Evolutionary conservation across 2,113 vertebrate species (phyloP).

Genomic region (Aldabrachelys gigantea): DNA sequence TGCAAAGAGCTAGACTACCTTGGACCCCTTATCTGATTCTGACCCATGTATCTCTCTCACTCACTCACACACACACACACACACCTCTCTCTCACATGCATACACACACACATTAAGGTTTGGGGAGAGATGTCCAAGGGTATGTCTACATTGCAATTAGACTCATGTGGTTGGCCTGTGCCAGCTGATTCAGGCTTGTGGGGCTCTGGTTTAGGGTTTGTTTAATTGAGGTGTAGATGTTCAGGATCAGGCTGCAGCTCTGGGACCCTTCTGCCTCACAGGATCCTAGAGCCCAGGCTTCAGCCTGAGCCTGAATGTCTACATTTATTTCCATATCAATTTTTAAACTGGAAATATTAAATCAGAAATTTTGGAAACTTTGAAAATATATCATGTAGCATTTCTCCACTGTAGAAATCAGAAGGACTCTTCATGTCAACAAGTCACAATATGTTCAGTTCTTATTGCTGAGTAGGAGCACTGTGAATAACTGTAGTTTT

Average conservation of each 20-base stretch:
- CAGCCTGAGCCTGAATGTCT: background rate
- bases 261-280: background rate
- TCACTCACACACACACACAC: no score
- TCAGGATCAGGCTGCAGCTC: background rate
- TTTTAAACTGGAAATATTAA: background rate
- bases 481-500: background rate
- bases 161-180: no score
- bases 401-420: background rate
- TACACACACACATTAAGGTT: no score
- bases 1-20: background rate
- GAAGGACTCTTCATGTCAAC: accelerated
- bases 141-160: no score
- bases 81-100: no score
- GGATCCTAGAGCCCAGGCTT: background rate
- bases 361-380: background rate
- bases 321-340: background rate
- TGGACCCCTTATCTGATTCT: no score
- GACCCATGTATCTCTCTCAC: no score
- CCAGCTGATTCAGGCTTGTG: no score
- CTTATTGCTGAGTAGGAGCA: background rate
- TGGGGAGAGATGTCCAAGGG: no score
- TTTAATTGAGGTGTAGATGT: background rate
- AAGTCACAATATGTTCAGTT: background rate
- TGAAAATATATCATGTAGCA: background rate
- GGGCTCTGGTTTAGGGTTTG: no score